phyloP scores from a whole-genome alignment of 2,797 vertebrate genomes.

The Urocyon cinereoargenteus region DNA sequence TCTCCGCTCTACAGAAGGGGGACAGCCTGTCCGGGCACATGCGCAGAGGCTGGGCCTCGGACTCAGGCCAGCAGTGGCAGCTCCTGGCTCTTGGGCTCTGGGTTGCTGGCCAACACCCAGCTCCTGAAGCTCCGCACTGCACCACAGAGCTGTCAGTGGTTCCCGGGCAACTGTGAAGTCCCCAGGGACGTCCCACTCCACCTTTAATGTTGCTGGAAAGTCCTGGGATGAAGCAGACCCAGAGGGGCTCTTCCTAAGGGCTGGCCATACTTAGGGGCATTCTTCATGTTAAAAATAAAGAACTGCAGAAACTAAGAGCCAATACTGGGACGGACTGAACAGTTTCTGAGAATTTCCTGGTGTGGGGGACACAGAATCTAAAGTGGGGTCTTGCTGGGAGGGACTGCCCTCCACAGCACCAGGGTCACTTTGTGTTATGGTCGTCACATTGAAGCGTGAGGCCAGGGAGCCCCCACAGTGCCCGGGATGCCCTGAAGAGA shows the following conservation, averaged over 20 bases:
- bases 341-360: background rate
- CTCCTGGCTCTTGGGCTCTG: background rate
- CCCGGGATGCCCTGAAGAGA: background rate
- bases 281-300: background rate
- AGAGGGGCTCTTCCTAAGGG: background rate
- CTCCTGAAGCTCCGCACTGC: background rate
- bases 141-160: background rate
- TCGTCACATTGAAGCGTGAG: background rate
- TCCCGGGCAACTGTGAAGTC: background rate
- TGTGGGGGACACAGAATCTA: too few relatives aligned
- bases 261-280: too few relatives aligned
- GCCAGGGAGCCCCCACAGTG: background rate
- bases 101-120: background rate
- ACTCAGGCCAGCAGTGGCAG: background rate
- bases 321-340: background rate
- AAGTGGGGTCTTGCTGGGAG: background rate
- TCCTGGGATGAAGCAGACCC: background rate
- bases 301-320: background rate
- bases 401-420: background rate
- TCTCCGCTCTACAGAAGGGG: background rate
- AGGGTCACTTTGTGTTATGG: background rate
- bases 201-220: too few relatives aligned
- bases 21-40: fast-evolving
- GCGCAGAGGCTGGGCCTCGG: fast-evolving
- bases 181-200: background rate